Evolutionary conservation across 2,797 vertebrate genomes (phyloP).

Genomic region (Streptopelia turtur): DNA sequence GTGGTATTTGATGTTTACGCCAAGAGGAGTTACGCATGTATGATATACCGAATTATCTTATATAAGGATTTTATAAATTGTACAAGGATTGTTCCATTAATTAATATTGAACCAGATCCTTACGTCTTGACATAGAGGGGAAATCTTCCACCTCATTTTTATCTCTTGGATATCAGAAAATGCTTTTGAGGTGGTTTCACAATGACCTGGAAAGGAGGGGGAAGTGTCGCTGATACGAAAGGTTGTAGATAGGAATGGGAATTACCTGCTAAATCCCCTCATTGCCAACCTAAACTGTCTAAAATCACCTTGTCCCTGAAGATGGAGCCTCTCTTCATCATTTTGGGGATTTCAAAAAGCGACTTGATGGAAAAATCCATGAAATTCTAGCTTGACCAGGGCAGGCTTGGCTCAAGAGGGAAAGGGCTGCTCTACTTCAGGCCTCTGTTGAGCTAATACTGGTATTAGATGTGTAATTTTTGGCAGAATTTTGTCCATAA

Average conservation of each 20-base stretch:
- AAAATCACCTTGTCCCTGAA: neutral
- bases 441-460: neutral
- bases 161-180: neutral
- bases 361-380: neutral
- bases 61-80: neutral
- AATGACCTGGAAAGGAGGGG: neutral
- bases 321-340: neutral
- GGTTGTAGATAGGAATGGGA: neutral
- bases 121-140: neutral
- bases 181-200: neutral
- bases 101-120: neutral
- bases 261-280: neutral
- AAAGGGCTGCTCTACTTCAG: neutral
- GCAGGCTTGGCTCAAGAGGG: neutral
- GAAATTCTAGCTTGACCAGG: neutral
- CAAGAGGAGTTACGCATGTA: neutral
- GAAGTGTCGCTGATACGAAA: neutral
- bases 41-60: neutral
- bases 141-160: neutral
- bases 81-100: neutral
- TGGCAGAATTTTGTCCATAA: neutral
- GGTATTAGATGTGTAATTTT: neutral
- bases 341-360: neutral
- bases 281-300: neutral
- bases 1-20: neutral